Base-by-base conservation (phyloP, 2,888 invertebrate species). In the Quadriops clusia region DNA sequence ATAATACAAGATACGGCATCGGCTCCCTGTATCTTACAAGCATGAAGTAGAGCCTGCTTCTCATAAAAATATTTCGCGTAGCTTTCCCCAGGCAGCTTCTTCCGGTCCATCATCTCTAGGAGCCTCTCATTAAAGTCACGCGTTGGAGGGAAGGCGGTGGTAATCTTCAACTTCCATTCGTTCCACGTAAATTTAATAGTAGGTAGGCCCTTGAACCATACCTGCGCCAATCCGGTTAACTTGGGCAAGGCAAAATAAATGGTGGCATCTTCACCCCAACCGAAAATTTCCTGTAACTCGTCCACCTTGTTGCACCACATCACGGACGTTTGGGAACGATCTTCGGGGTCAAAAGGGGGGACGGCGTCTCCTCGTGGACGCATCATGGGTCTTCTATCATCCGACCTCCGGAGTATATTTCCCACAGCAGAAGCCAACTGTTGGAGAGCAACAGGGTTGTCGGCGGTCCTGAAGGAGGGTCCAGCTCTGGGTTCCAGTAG, bases 1-100 rank as follows among this genome's bases (percentile, higher is more conserved):
- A 41, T 36, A 7, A 41, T 28, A 14, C 40, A 42, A 4, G 40
- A 38, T 3, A 42, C 41, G 4, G 32, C 38, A 7, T 33, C 31
- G 6, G 18, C 3, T 5, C 33, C 34, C 6, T 2, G 5, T 17
- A 38, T 39, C 13, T 30, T 33, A 5, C 39, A 40, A 1, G 25
- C 8, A 15, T 37, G 37, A 4, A 41, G 18, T 8, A 39, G 15
- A 1, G 39, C 30, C 2, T 30, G 7, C 17, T 41, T 40, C 17
- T 37, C 39, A 20, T 39, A 40, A 23, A 31, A 36, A 22, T 39
- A 39, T 7, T 13, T 16, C 2, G 28, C 8, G 17, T 36, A 41
- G 2, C 20, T 31, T 36, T 41, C 34, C 9, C 37, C 9, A 6
- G 9, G 7, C 8, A 12, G 15, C 16, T 39, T 39, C 8, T 7